Evolutionary conservation across 2,797 vertebrate genomes (phyloP), one percentile per base, ranked within the genome.

Genomic region (Somateria mollissima): DNA sequence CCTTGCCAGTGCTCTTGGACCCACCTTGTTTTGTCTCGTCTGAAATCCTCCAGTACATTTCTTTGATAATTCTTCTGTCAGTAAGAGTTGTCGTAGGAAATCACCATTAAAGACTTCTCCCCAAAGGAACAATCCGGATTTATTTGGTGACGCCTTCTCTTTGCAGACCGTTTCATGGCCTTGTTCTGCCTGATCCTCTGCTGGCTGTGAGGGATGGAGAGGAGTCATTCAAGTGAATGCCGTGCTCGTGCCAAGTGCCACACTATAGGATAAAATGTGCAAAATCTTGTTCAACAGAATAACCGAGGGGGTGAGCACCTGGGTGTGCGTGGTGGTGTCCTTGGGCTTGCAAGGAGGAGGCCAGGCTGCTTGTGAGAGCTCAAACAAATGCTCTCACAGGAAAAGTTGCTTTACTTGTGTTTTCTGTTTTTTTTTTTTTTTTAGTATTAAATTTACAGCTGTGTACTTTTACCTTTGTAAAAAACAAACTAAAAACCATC

Each of bases 1-100:
- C 72, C 84, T 87, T 91, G 79, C 70, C 70, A 77, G 78, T 91
- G 76, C 73, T 75, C 85, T 90, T 76, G 39, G 64, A 61, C 47
- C 49, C 87, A 76, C 90, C 89, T 91, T 84, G 67, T 74, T 91
- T 84, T 57, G 84, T 93, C 86, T 71, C 2, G 1, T 88, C 71
- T 88, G 73, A 75, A 56, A n/a, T 84, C 37, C 39, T 72, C 67
- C 57, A 11, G 34, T 84, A 15, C 9, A 6, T 76, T 83, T 84
- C 51, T 92, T 81, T 70, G 34, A 25, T 89, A 43, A 43, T 13
- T 86, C 19, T 87, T 84, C 66, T 72, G 30, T 75, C 89, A 58
- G 39, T 67, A 65, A 54, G 54, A 45, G 69, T 87, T 94, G 66
- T 76, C 12, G 1, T 81, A 69, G 70, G 47, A 89, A 86, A 53